Percentiles rank a stretch among this genome's conserved stretches.
Evolutionary conservation across 2,113 vertebrate species (phyloP).

Genomic region (Galbula dea): DNA sequence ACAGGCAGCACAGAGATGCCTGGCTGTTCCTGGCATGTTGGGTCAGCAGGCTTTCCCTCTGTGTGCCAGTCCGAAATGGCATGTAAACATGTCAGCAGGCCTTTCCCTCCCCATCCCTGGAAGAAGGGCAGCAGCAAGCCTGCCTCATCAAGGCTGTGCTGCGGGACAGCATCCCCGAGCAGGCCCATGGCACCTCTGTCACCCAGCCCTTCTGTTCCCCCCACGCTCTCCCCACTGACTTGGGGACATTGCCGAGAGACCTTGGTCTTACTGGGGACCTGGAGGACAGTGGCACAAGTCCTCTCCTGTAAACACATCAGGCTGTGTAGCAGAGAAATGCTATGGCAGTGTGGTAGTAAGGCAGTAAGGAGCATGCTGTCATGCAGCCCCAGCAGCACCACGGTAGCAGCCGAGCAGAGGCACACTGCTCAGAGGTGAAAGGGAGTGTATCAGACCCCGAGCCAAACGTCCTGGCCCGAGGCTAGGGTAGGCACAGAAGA

Average conservation of each 20-base stretch:
- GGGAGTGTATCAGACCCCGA: neutral
- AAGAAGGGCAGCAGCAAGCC: neutral
- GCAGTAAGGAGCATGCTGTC: conserved; percentile 64
- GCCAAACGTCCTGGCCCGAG: neutral
- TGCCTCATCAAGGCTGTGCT: neutral
- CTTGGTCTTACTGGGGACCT: neutral
- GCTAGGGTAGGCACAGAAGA: neutral
- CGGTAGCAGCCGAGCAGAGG: neutral
- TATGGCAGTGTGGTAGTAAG: conserved; percentile 65
- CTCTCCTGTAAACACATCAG: conserved; percentile 65
- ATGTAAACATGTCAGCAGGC: conserved; percentile 21
- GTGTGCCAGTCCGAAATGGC: neutral
- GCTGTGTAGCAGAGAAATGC: conserved; percentile 45
- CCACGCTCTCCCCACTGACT: neutral
- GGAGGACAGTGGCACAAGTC: neutral
- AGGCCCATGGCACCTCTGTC: neutral
- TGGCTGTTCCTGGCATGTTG: neutral
- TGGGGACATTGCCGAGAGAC: fast-evolving
- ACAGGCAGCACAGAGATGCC: neutral
- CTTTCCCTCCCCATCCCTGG: neutral
- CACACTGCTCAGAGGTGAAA: neutral
- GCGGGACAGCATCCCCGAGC: neutral
- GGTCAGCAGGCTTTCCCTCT: neutral
- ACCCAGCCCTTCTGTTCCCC: neutral
- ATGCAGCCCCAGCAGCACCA: neutral